phyloP scores from a whole-genome alignment of 2,113 vertebrate species.

The Empidonax traillii region DNA sequence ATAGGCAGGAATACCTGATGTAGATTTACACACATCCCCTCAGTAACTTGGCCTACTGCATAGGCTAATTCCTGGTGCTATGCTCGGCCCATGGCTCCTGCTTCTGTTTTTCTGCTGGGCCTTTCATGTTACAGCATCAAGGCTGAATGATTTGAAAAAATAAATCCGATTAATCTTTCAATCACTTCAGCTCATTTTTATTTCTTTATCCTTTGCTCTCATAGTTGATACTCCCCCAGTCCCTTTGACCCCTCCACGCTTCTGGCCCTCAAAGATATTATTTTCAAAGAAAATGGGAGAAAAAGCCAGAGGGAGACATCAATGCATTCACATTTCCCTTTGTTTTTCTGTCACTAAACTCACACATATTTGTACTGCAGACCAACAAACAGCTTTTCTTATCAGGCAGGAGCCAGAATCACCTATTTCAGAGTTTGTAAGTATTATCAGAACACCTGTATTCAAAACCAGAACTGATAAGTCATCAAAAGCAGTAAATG shows the following conservation, averaged over 20 bases:
- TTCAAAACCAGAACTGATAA: not conserved
- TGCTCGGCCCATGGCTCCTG: not conserved
- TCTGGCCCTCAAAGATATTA: not conserved
- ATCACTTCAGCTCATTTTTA: not conserved
- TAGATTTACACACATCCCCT: not conserved
- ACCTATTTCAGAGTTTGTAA: not conserved
- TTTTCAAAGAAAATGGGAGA: not conserved
- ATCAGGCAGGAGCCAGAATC: constrained; percentile 37
- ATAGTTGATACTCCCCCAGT: not conserved
- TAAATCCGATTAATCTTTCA: not conserved
- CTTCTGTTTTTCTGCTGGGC: not conserved
- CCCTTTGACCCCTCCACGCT: not conserved
- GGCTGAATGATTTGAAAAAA: not conserved
- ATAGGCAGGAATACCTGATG: not conserved
- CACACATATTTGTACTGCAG: not conserved
- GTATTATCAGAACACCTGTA: not conserved
- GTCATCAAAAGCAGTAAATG: constrained; percentile 16
- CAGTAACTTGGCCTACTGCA: rapidly evolving
- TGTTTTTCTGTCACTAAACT: constrained; percentile 7
- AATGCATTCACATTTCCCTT: not conserved
- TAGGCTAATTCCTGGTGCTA: not conserved
- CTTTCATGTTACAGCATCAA: not conserved
- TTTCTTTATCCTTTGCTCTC: not conserved
- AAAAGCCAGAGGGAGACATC: not conserved
- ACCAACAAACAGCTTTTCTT: constrained; percentile 35